A percentile compares a stretch with the other conserved stretches of the same genome.
These are phyloP conservation scores for Esperia sulphurella DNA, from an alignment of 2,888 invertebrate genomes.

Conservation along the genomic window DNA sequence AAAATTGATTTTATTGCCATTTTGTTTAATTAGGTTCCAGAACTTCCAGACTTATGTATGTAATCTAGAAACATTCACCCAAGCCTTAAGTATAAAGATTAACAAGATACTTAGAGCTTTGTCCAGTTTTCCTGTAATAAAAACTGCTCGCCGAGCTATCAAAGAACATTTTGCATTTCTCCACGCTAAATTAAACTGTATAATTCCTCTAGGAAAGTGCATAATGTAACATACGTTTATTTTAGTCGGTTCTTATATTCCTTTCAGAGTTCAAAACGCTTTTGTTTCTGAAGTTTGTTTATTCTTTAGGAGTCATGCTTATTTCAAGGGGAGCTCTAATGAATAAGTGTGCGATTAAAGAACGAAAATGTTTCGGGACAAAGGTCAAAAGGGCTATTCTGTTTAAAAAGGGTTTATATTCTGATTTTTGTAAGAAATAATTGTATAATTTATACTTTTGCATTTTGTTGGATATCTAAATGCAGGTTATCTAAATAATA, in stretches of 20 bases:
- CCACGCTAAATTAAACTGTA: too few relatives aligned
- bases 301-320: constrained; percentile 11
- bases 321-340: constrained; percentile 22
- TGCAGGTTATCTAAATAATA: too few relatives aligned
- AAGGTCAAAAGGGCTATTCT: constrained; percentile 22
- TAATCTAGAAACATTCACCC: too few relatives aligned
- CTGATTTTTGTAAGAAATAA: background rate
- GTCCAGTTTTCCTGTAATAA: background rate
- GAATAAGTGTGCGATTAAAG: constrained; percentile 36
- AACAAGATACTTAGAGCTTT: background rate
- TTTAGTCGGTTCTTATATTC: background rate
- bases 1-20: too few relatives aligned
- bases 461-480: background rate
- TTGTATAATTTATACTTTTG: background rate
- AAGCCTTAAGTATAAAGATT: too few relatives aligned
- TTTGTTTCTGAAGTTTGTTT: constrained; percentile 3
- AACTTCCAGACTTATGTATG: too few relatives aligned
- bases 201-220: too few relatives aligned
- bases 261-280: constrained; percentile 1
- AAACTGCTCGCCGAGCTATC: background rate
- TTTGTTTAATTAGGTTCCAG: too few relatives aligned
- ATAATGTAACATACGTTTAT: background rate
- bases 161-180: too few relatives aligned
- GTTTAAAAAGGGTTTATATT: background rate
- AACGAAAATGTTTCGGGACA: constrained; percentile 30